phyloP scores from a whole-genome alignment of 2,888 invertebrate genomes.

The Ceriagrion tenellum region DNA sequence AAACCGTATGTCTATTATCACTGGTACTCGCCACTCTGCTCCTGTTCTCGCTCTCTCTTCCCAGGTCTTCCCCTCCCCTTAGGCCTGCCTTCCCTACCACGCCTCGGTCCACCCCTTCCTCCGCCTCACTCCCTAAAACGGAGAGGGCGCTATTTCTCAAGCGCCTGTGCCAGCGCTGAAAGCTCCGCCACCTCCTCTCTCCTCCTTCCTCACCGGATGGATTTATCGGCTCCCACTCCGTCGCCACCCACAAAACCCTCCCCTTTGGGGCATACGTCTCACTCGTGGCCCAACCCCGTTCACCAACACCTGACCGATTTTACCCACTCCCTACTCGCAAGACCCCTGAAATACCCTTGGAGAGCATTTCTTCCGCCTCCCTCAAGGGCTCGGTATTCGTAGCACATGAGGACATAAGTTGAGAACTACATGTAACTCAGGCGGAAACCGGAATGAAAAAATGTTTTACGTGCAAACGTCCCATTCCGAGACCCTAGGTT shows the following conservation, averaged over 20 bases:
- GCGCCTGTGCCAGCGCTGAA: slow-evolving; percentile 10
- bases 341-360: background rate
- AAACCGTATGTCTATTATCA: too few relatives aligned
- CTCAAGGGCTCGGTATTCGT: background rate
- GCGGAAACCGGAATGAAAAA: too few relatives aligned
- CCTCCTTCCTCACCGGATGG: background rate
- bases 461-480: too few relatives aligned
- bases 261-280: slow-evolving; percentile 40
- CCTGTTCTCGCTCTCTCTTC: background rate
- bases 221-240: slow-evolving; percentile 28
- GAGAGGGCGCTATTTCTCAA: slow-evolving; percentile 10
- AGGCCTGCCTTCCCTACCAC: background rate
- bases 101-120: background rate
- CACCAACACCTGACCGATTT: slow-evolving; percentile 66
- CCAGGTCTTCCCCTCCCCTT: background rate
- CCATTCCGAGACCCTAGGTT: too few relatives aligned
- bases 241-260: background rate
- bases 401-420: background rate
- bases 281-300: slow-evolving; percentile 20
- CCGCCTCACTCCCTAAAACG: background rate
- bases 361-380: background rate
- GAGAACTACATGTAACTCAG: too few relatives aligned
- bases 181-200: background rate
- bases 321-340: background rate
- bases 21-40: background rate